Conservation (phyloP, 2,797 vertebrate species). For the Tokudaia tokunoshimensis region DNA sequence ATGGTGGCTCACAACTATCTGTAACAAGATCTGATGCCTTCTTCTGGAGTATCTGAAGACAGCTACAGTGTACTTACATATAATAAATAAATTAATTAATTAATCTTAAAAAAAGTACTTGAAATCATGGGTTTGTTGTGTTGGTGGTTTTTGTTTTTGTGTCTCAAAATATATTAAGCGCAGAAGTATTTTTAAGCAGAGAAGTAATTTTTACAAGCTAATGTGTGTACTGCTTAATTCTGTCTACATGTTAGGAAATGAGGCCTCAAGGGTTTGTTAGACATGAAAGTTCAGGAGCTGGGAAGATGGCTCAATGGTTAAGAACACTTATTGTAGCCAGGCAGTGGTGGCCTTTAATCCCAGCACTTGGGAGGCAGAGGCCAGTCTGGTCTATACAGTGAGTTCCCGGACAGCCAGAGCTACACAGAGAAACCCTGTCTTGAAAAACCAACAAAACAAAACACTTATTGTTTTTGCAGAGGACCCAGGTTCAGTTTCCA, state of each 20-base stretch:
- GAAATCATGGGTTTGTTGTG: not conserved
- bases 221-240: slow-evolving; percentile 13
- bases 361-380: no score
- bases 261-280: not conserved
- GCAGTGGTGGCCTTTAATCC: no score
- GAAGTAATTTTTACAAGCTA: not conserved
- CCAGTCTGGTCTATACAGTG: no score
- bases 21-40: no score
- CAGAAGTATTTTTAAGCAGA: not conserved
- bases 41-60: no score
- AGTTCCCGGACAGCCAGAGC: no score
- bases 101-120: not conserved
- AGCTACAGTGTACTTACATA: no score
- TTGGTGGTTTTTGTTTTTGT: not conserved
- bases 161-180: not conserved
- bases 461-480: not conserved
- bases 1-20: no score
- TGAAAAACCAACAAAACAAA: no score
- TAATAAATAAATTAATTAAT: no score
- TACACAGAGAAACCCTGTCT: no score
- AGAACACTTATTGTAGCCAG: not conserved
- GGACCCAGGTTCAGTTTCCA: not conserved
- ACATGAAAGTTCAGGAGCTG: not conserved
- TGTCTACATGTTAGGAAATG: not conserved
- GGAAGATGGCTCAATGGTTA: not conserved